Base-by-base conservation (phyloP, 1,140 invertebrate species). In the Temnothorax curvispinosus region DNA sequence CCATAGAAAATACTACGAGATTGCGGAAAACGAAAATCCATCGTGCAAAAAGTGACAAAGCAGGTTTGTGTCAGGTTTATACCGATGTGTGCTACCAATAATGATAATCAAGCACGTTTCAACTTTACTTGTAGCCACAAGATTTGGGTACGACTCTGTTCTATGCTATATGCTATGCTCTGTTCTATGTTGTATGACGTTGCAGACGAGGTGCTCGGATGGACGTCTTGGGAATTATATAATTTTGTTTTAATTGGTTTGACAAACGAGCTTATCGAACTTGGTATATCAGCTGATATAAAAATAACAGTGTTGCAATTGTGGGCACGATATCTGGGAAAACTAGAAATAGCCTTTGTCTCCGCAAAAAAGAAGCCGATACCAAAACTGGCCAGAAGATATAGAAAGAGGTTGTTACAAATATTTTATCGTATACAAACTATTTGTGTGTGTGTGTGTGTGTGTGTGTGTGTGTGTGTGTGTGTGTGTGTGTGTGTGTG, bases 201-300 rank as follows among this genome's bases (percentile, higher is more conserved):
- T 86, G 47, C 3, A 93, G 90, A 74, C 65, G 86, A 92, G 88
- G 90, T 78, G 72, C 41, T 93, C 35, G 95, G 96, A 54, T 95
- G 96, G 88, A 97, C 97, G 1, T 96, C 96, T 13, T 97, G 96
- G 96, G 97, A 97, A 94, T 95, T 96, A 18, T 97, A 96, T 87
- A 97, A 97, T 94, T 96, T 96, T 85, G 95, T 97, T 47, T 91
- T 97, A 18, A 94, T 96, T 50, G 96, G 96, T 13, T 92, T 97
- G 72, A 94, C 96, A 0, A 95, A 97, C 87, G 96, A 97, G 91
- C 90, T 97, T 2, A 95, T 97, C 1, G 88, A 95, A 21, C 93
- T 97, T 71, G 97, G 97, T 35, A 96, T 95, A 44, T 93, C 96
- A 74, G 80, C 94, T 38, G 92, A 95, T 38, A 93, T 97, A 7